Conservation (phyloP, 2,113 vertebrate species). For the Aegotheles bennettii region DNA sequence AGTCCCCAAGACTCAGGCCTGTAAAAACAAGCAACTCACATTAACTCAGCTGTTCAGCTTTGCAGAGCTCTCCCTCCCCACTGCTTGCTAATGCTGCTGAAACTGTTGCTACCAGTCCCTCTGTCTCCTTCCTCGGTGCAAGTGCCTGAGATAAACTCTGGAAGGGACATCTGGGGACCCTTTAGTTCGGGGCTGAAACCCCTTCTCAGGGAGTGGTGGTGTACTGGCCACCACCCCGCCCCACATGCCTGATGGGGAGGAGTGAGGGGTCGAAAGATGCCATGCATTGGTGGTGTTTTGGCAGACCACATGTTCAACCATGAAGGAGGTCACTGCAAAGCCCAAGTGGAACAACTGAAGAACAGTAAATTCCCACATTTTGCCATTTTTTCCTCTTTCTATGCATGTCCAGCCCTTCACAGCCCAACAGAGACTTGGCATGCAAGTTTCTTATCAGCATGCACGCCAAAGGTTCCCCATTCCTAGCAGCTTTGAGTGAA, state of each 20-base stretch:
- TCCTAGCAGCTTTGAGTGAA: neutral
- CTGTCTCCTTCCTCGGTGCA: neutral
- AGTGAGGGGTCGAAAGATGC: rapidly evolving
- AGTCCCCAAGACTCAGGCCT: neutral
- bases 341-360: neutral
- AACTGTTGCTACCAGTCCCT: neutral
- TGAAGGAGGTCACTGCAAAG: neutral
- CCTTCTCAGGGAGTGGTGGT: neutral
- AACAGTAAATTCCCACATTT: neutral
- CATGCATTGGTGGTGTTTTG: rapidly evolving
- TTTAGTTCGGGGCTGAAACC: neutral
- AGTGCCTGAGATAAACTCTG: neutral
- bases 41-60: neutral
- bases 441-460: neutral
- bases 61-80: neutral
- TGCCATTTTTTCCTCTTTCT: neutral
- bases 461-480: neutral
- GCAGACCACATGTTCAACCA: neutral
- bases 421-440: neutral
- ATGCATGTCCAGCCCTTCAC: neutral
- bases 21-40: neutral
- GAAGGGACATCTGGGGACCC: neutral
- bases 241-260: neutral
- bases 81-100: neutral
- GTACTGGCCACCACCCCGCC: neutral